Base-by-base conservation (phyloP, 2,888 invertebrate species). In the Cephus pygmeus region DNA sequence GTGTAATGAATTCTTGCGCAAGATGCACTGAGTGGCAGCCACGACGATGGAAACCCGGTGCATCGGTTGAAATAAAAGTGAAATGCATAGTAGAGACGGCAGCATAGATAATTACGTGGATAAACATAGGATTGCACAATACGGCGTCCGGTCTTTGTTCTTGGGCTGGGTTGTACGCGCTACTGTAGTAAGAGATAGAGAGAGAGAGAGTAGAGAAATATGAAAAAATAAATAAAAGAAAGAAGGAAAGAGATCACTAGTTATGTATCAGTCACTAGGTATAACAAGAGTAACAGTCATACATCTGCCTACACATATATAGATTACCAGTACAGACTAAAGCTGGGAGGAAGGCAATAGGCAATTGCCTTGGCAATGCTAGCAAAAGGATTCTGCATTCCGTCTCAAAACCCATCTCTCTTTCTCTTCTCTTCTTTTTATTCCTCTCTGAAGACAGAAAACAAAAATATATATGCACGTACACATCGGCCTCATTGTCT, bases 61-160 rank as follows among this genome's bases (percentile, higher is more conserved):
- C 82, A 79, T 82, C 77, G 76, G 76, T 76, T 79, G 78, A 85
- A 86, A 88, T 86, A 86, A 89, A 88, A 89, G 88, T 89, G 88
- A 89, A 89, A 89, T 86, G 86, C 81, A 82, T 79, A 73, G 75
- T 80, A 76, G 80, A 79, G 77, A 79, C 82, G 83, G 83, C 83
- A 77, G 85, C 84, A 86, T 85, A 88, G 88, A 87, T 89, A 88
- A 89, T 88, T 85, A 85, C 79, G 75, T 80, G 85, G 86, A 88
- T 88, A 89, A 88, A 88, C 84, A 87, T 85, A 83, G 77, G 75
- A 83, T 89, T 89, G 85, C 85, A 81, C 86, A 89, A 89, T 80
- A 79, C 83, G 23, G 56, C 56, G 85, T 89, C 89, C 88, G 88
- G 87, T 83, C 88, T 88, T 88, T 89, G 87, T 88, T 86, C 79